A percentile compares a stretch with the other conserved stretches of the same genome.
Evolutionary conservation across 2,888 invertebrate genomes (phyloP).

Genomic region (Cheilosia soror): DNA sequence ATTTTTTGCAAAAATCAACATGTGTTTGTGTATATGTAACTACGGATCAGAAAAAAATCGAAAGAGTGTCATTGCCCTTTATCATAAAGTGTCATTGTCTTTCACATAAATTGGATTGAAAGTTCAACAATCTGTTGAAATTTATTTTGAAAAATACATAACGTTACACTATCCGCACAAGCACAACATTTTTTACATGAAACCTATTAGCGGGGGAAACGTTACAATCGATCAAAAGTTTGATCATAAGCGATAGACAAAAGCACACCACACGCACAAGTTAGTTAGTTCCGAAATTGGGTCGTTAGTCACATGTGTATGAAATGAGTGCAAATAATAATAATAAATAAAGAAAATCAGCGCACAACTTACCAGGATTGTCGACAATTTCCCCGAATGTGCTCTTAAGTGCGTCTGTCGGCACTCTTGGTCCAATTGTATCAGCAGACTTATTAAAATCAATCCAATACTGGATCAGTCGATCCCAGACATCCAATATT

Average conservation of each 20-base stretch:
- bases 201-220: conserved; percentile 52
- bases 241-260: conserved; percentile 40
- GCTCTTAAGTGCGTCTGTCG: conserved; percentile 88
- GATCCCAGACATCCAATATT: conserved; percentile 96
- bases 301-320: conserved; percentile 42
- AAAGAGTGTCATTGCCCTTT: too few relatives aligned
- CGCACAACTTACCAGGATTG: conserved; percentile 87
- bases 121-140: too few relatives aligned
- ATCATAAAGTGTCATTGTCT: too few relatives aligned
- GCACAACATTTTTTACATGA: conserved; percentile 31
- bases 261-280: conserved; percentile 1
- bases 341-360: not conserved
- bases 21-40: too few relatives aligned
- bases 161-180: conserved; percentile 24
- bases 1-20: too few relatives aligned
- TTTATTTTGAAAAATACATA: too few relatives aligned
- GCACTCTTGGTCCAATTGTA: conserved; percentile 89
- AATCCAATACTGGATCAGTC: conserved; percentile 96
- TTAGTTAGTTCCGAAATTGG: conserved; percentile 51
- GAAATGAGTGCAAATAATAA: conserved; percentile 15
- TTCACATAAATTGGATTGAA: too few relatives aligned
- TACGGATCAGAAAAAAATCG: too few relatives aligned
- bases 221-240: conserved; percentile 40
- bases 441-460: conserved; percentile 86
- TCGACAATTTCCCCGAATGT: conserved; percentile 90